phyloP scores from a whole-genome alignment of 2,113 vertebrate species.

The Lepus timidus region DNA sequence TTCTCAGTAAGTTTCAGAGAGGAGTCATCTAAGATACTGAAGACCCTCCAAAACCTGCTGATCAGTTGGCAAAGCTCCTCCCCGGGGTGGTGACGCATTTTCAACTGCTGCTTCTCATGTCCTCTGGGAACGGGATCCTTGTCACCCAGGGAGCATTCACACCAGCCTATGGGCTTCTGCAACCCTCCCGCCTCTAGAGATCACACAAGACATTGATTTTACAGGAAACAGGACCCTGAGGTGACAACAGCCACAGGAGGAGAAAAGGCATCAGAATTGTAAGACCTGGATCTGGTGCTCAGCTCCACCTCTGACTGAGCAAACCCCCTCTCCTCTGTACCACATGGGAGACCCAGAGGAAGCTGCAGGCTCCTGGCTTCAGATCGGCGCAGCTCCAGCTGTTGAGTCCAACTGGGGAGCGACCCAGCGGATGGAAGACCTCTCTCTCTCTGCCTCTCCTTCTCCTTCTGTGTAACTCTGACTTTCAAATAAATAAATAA shows the following conservation, averaged over 20 bases:
- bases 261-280: not conserved
- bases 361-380: too few relatives aligned
- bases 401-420: too few relatives aligned
- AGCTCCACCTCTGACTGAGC: not conserved
- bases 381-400: too few relatives aligned
- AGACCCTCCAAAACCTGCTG: not conserved
- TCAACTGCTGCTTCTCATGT: not conserved
- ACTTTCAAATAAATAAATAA: too few relatives aligned
- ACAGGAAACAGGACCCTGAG: not conserved
- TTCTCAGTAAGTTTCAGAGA: not conserved
- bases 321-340: not conserved
- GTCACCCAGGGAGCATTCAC: not conserved
- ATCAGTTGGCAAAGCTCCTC: not conserved
- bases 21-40: not conserved
- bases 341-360: too few relatives aligned
- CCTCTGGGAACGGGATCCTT: not conserved
- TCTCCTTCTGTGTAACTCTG: too few relatives aligned
- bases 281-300: not conserved
- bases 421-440: too few relatives aligned
- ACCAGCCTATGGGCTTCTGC: not conserved
- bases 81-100: not conserved
- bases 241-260: not conserved
- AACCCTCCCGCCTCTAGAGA: not conserved
- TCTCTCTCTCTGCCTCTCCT: too few relatives aligned
- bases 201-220: not conserved